Conservation (phyloP, 2,888 invertebrate genomes). For the Idaea straminata region DNA sequence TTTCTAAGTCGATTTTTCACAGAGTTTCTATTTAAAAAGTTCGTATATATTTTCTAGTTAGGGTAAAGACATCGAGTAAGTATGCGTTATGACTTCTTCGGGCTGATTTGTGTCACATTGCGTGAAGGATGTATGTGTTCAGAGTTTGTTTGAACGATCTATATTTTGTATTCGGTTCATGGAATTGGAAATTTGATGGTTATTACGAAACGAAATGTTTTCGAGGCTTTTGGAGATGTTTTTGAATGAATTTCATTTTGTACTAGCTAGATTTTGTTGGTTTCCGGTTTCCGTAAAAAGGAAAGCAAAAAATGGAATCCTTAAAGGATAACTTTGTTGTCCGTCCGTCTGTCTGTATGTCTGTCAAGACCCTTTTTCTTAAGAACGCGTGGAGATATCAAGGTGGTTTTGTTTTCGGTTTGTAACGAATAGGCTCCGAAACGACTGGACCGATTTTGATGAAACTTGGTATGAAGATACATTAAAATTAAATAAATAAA, state of each 20-base stretch:
- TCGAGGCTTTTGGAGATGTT: neutral
- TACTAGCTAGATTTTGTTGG: no score
- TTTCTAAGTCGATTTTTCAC: neutral
- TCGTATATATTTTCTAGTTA: neutral
- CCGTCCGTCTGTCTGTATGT: no score
- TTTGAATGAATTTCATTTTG: neutral
- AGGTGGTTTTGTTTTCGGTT: no score
- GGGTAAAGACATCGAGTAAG: neutral
- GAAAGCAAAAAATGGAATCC: no score
- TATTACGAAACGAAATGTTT: slow-evolving; percentile 12
- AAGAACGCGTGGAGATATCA: no score
- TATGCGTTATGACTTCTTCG: slow-evolving; percentile 71
- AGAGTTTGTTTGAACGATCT: slow-evolving; percentile 56
- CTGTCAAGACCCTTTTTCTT: no score
- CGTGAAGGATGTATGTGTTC: slow-evolving; percentile 54
- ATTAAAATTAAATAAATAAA: no score
- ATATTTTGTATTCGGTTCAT: slow-evolving; percentile 44
- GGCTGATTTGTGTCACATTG: slow-evolving; percentile 73
- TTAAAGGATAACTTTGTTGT: no score
- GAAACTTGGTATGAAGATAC: no score
- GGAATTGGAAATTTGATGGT: slow-evolving; percentile 27
- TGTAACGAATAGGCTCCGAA: no score
- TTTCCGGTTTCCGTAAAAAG: no score
- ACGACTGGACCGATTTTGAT: no score
- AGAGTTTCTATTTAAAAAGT: neutral